Evolutionary conservation across 2,113 vertebrate genomes (phyloP).

Genomic region (Leuciscus idus): DNA sequence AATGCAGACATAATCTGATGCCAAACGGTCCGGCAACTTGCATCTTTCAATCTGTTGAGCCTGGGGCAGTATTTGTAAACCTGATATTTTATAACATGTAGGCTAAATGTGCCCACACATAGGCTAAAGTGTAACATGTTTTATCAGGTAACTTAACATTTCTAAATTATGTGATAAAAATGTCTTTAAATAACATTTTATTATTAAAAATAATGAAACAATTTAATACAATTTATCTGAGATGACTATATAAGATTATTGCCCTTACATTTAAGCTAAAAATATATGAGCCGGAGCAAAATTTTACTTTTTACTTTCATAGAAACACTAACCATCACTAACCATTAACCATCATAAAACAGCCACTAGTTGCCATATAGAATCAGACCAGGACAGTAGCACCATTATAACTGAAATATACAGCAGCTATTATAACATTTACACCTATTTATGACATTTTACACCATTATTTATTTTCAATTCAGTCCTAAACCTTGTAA

Average conservation of each 20-base stretch:
- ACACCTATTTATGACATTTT: not conserved
- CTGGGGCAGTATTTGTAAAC: not conserved
- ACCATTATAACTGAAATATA: not conserved
- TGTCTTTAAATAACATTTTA: not conserved
- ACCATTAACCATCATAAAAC: not conserved
- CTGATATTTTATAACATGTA: not conserved
- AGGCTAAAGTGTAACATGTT: not conserved
- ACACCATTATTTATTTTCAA: not conserved
- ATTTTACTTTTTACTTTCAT: not conserved
- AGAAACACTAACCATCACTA: not conserved
- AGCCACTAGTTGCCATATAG: not conserved
- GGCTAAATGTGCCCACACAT: not conserved
- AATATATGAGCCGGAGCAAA: not conserved
- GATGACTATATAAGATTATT: no score
- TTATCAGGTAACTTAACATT: not conserved
- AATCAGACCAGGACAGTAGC: not conserved
- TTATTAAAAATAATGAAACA: no score
- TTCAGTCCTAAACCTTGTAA: not conserved
- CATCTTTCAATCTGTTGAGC: slow-evolving; percentile 1
- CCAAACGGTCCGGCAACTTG: not conserved
- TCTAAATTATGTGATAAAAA: not conserved
- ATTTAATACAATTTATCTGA: no score
- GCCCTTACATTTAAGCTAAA: not conserved
- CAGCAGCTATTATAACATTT: not conserved
- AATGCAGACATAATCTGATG: slow-evolving; percentile 45